These are phyloP conservation scores for Drosophila sp. DNA, from an alignment of 1,140 invertebrate species.

Conservation along the genomic window DNA sequence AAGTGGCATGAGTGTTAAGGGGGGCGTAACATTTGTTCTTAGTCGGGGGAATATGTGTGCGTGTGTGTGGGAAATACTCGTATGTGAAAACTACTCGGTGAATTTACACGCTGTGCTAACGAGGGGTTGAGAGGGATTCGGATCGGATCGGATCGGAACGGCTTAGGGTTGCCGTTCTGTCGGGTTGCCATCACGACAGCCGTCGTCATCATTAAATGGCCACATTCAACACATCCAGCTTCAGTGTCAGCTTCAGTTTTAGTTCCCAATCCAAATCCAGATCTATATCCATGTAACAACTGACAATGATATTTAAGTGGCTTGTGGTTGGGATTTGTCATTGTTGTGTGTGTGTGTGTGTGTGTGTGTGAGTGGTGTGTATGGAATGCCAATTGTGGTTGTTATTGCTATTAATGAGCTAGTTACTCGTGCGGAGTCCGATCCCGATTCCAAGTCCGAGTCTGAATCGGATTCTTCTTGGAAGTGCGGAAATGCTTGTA, in stretches of 20 bases:
- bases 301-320: constrained; percentile 59
- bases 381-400: constrained; percentile 42
- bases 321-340: constrained; percentile 68
- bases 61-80: constrained; percentile 44
- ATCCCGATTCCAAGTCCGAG: neutral
- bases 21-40: constrained; percentile 45
- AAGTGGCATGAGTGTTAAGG: neutral
- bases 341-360: constrained; percentile 4
- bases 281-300: constrained; percentile 59
- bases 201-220: constrained; percentile 34
- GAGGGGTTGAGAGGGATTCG: constrained; percentile 73
- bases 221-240: constrained; percentile 10
- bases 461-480: constrained; percentile 42
- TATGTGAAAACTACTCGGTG: constrained; percentile 52
- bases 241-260: constrained; percentile 1
- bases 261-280: constrained; percentile 13
- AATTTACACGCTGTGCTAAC: constrained; percentile 73
- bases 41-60: constrained; percentile 24
- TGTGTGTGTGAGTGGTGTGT: constrained; percentile 25
- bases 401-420: constrained; percentile 70
- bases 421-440: constrained; percentile 13
- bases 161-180: constrained; percentile 41
- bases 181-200: constrained; percentile 7
- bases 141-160: too few relatives aligned
- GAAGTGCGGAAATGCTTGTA: constrained; percentile 57